Evolutionary conservation across 2,113 vertebrate species (phyloP), one percentile per base, ranked within the genome.

Genomic region (Myiozetetes cayanensis): DNA sequence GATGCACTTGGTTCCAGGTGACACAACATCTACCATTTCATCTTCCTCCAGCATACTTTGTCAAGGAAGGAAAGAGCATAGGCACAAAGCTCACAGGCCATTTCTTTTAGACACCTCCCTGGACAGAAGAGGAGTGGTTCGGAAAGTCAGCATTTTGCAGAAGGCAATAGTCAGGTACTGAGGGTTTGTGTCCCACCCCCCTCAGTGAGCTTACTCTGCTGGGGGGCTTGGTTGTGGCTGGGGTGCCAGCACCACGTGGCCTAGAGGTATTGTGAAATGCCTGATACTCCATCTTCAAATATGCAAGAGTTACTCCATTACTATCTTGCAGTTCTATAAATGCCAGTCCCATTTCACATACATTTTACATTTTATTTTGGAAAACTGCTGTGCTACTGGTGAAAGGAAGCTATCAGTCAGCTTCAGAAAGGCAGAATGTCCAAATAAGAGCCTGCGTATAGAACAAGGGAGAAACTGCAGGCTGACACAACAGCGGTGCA

Each of bases 231-330:
- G 33, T 27, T 71, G 61, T 0, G 1, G 19, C 41, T 66, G n/a
- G 19, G 37, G 5, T 33, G 67, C 14, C 25, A 72, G 39, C 33
- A 73, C 11, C 12, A 13, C 0, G 1, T 0, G 5, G 13, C 27
- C 62, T 41, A 80, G 73, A 71, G 12, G 21, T 17, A 43, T 9
- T 84, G 33, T 55, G 44, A 82, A 27, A 35, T 39, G 20, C 25
- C 43, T 67, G 65, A 43, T 23, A 12, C 28, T 90, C 11, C 31
- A 43, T 21, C 27, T 83, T 76, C 39, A 39, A 58, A 46, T 11
- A 8, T 2, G 0, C 49, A 37, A 55, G 46, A 4, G 1, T 47
- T 47, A 33, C 11, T 87, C n/a, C 7, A 37, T 65, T 84, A 22
- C 53, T 81, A 37, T 30, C 23, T 37, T 72, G 9, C 25, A 46